Conservation (phyloP, 2,113 vertebrate genomes). For the Rafetus swinhoei region DNA sequence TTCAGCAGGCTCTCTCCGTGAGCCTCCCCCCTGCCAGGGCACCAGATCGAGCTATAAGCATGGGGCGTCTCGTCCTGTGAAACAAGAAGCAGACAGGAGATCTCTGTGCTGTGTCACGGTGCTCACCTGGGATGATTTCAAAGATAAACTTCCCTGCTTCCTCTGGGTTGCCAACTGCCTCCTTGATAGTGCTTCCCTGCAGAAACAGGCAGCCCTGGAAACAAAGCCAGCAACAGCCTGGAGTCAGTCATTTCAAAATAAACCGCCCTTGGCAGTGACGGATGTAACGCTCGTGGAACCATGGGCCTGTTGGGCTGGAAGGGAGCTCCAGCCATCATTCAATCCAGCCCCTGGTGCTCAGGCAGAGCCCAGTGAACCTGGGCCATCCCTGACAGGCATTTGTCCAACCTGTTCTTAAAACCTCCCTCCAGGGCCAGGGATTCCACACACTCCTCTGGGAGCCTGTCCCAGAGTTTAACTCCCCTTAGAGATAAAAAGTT, state of each 20-base stretch:
- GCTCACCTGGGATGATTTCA: slow-evolving; percentile 92
- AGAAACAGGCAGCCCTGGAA: slow-evolving; percentile 88
- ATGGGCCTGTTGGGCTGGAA: neutral
- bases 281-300: neutral
- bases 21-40: neutral
- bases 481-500: neutral
- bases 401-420: neutral
- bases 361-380: neutral
- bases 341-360: neutral
- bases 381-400: neutral
- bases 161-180: slow-evolving; percentile 85
- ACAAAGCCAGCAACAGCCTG: slow-evolving; percentile 15
- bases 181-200: slow-evolving; percentile 86
- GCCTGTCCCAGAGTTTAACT: neutral
- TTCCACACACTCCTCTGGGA: neutral
- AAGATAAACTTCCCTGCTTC: slow-evolving; percentile 93
- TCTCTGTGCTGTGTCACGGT: neutral
- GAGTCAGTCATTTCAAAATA: neutral
- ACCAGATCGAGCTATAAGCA: neutral
- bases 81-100: neutral
- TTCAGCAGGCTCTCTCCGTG: neutral
- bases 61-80: neutral
- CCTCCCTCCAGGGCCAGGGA: neutral
- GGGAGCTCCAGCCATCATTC: neutral
- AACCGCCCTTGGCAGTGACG: neutral